Evolutionary conservation across 2,888 invertebrate species (phyloP), one percentile per base, ranked within the genome.

Genomic region (Lasius fuliginosus): DNA sequence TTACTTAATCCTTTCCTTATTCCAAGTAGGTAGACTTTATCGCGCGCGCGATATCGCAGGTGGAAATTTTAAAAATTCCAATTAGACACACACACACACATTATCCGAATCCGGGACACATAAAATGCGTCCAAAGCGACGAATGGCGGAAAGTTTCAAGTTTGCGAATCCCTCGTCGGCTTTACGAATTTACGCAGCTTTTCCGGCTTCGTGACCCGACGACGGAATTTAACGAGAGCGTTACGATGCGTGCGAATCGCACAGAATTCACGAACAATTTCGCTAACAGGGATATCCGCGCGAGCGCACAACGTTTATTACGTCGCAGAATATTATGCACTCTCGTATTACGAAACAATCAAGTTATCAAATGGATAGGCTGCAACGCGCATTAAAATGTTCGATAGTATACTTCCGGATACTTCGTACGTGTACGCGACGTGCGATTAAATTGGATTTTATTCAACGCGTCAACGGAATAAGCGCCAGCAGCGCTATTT

Each of bases 1-100:
- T 77, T 77, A 58, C n/a, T 77, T 77, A 58, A 77, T 58, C 42
- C 58, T 9, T 58, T 67, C 77, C 77, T 56, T 27, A 12, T 67
- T 36, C 56, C 23, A 58, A 68, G 23, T 30, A 40, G 36, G 23
- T 36, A 6, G 8, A 18, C 49, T 18, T 33, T 8, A n/a, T 30
- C 42, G 30, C 60, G 42, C 18, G 12, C 23, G 33, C 12, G 6
- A n/a, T 3, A 33, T 60, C 60, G 6, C 15, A 5, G n/a, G 9
- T n/a, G 23, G 18, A 12, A 8, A 42, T 74, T 46, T 36, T 6
- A 23, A 3, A 33, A 49, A 49, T 75, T 75, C 18, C 30, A 33
- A 49, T 23, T 30, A n/a, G 5, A 60, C 5, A 0, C 12, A 23
- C 60, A 8, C 1, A 60, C 5, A 0, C 12, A 23, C 60, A 8